Percentiles rank a stretch among this genome's conserved stretches.
phyloP scores from a whole-genome alignment of 2,113 vertebrate species.

The Prietella phreatophila region DNA sequence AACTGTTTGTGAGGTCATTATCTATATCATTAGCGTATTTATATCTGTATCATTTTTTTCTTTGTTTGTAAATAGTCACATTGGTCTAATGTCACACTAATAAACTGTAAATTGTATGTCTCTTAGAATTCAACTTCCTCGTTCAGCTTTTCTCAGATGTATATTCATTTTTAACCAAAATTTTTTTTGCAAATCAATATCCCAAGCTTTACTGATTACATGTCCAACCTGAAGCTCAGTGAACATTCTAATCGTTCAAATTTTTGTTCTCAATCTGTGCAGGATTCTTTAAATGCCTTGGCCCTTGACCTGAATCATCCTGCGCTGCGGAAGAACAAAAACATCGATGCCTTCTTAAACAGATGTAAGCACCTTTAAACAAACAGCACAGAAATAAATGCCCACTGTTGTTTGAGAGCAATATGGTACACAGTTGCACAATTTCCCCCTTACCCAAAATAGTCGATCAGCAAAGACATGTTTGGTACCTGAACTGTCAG shows the following conservation, averaged over 20 bases:
- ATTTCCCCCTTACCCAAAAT: not conserved
- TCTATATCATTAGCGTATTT: too few species aligned
- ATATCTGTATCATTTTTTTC: too few species aligned
- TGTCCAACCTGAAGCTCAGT: not conserved
- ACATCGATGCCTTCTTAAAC: slow-evolving; percentile 72
- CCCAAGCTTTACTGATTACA: not conserved
- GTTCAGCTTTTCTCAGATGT: not conserved
- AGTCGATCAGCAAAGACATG: not conserved
- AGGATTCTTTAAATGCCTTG: slow-evolving; percentile 75
- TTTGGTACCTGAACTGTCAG: not conserved
- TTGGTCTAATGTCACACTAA: too few species aligned
- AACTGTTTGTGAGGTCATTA: too few species aligned
- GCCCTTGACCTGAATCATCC: slow-evolving; percentile 72
- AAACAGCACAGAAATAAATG: not conserved
- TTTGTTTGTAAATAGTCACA: too few species aligned
- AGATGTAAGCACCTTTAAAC: slow-evolving; percentile 65
- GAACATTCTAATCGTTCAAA: slow-evolving; percentile 12
- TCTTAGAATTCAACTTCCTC: not conserved
- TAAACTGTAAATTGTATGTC: too few species aligned
- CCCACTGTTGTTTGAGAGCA: not conserved
- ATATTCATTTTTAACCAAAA: not conserved
- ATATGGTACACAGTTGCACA: too few species aligned
- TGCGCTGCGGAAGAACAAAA: slow-evolving; percentile 75
- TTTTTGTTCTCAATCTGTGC: slow-evolving; percentile 50
- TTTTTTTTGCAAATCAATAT: not conserved